Percentiles rank a stretch among this genome's conserved stretches.
Conservation (phyloP, 2,888 invertebrate genomes). For the Halictus ligatus region DNA sequence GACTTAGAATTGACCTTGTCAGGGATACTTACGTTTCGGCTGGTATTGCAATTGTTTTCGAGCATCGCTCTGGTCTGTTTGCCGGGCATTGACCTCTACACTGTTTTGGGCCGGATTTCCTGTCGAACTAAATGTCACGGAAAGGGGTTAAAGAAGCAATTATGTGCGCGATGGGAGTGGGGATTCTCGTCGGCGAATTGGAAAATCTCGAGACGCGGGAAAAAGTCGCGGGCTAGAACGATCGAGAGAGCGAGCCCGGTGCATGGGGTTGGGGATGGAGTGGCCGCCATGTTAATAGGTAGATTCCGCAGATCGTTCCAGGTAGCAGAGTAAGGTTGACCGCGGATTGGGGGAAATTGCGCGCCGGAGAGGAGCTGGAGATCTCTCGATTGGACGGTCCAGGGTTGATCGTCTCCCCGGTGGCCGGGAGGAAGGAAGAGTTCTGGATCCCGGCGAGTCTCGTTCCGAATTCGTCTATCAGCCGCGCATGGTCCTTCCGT, state of each 20-base stretch:
- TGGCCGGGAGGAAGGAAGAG: slow-evolving; percentile 79
- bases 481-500: slow-evolving; percentile 82
- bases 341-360: slow-evolving; percentile 82
- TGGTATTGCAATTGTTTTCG: no score
- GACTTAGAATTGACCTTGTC: no score
- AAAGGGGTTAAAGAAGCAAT: no score
- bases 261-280: slow-evolving; percentile 22
- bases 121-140: no score
- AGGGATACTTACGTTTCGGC: no score
- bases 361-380: slow-evolving; percentile 81
- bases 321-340: slow-evolving; percentile 81
- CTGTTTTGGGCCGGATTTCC: no score
- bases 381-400: slow-evolving; percentile 81
- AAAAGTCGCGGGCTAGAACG: background rate
- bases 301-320: slow-evolving; percentile 79
- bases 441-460: slow-evolving; percentile 84
- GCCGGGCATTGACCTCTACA: no score
- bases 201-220: background rate
- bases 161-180: no score
- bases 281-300: slow-evolving; percentile 43
- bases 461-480: slow-evolving; percentile 81
- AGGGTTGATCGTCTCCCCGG: slow-evolving; percentile 79
- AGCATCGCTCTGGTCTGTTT: no score
- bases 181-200: background rate
- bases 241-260: slow-evolving; percentile 12